These are phyloP conservation scores for Macquaria australasica DNA, from an alignment of 2,113 vertebrate genomes.

Conservation along the genomic window DNA sequence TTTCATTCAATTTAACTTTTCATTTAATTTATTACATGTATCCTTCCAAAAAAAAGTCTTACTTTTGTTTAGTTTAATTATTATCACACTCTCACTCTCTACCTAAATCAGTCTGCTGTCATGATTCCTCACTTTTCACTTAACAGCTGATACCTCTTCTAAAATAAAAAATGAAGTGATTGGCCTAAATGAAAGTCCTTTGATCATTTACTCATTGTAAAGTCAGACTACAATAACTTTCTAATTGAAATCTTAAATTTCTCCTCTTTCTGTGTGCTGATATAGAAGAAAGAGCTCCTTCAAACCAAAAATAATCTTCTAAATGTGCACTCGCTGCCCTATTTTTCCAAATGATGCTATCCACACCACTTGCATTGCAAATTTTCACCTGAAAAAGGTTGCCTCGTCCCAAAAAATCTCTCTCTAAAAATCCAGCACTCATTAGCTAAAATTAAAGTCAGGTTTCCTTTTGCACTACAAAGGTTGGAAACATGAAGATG, in stretches of 20 bases:
- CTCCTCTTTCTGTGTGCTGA: not conserved
- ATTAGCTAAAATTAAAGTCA: constrained; percentile 72
- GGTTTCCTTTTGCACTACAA: constrained; percentile 81
- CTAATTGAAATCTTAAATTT: constrained; percentile 22
- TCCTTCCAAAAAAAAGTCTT: too few relatives aligned
- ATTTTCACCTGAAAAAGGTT: constrained; percentile 71
- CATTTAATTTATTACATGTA: too few relatives aligned
- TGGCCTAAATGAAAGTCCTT: not conserved
- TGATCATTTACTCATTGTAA: constrained; percentile 32
- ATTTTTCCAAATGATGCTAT: constrained; percentile 54
- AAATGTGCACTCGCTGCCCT: constrained; percentile 45
- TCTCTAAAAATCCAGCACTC: constrained; percentile 59
- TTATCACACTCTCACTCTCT: not conserved
- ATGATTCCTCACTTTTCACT: not conserved
- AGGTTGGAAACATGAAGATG: constrained; percentile 70
- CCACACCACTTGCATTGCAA: constrained; percentile 63
- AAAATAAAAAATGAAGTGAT: not conserved
- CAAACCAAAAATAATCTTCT: constrained; percentile 35
- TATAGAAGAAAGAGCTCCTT: constrained; percentile 35
- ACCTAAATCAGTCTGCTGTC: not conserved
- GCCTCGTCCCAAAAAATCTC: constrained; percentile 35
- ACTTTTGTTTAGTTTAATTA: too few relatives aligned
- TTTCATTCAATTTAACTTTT: too few relatives aligned
- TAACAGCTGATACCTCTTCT: not conserved
- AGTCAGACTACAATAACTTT: constrained; percentile 44